Percentiles rank a stretch among this genome's conserved stretches.
Conservation (phyloP, 1,140 invertebrate genomes). For the Augochlora pura region DNA sequence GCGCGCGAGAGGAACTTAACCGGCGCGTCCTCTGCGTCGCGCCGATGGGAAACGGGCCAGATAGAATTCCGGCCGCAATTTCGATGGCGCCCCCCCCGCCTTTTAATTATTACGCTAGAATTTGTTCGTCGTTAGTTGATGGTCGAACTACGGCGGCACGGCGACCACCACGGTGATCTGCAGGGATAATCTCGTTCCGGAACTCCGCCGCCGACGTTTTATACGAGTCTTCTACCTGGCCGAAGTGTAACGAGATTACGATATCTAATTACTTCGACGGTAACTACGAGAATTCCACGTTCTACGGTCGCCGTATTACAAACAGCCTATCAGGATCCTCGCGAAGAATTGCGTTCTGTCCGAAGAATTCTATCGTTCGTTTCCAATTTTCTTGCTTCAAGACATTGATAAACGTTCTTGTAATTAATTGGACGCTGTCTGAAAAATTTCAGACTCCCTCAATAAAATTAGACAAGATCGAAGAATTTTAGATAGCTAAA, state of each 20-base stretch:
- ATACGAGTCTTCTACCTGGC: conserved; percentile 57
- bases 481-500: no score
- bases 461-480: no score
- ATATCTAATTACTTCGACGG: conserved; percentile 61
- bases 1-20: neutral
- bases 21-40: neutral
- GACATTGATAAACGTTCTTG: no score
- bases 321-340: no score
- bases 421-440: no score
- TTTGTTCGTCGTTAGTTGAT: conserved; percentile 31
- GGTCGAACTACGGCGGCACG: conserved; percentile 35
- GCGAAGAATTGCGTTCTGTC: no score
- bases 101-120: conserved; percentile 38
- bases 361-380: no score
- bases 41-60: conserved; percentile 1
- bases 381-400: no score
- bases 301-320: no score
- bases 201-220: conserved; percentile 59
- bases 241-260: conserved; percentile 63
- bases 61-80: conserved; percentile 11
- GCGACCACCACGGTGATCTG: conserved; percentile 45
- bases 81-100: neutral
- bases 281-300: conserved; percentile 54
- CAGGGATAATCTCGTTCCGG: conserved; percentile 62
- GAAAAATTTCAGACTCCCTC: no score